These are phyloP conservation scores for Stenotaenia linearis DNA, from an alignment of 2,888 invertebrate genomes.

Conservation along the genomic window DNA sequence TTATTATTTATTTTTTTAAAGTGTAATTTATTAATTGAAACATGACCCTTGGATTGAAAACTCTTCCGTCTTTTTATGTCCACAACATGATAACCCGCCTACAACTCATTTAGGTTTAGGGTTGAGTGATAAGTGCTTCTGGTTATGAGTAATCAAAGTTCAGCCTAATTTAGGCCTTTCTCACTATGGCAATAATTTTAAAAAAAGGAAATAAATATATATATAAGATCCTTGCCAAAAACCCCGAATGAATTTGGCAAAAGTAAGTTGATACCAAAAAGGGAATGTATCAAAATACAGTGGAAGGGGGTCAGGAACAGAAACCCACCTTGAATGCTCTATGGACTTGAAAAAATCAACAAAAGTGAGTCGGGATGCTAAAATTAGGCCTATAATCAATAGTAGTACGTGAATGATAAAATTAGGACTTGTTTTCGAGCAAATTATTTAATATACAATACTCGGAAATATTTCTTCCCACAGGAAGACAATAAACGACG, in stretches of 20 bases:
- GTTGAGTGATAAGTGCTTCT: neutral
- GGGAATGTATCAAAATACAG: slow-evolving; percentile 2
- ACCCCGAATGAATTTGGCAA: neutral
- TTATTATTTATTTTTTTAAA: neutral
- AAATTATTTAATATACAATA: too few relatives aligned
- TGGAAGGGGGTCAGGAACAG: neutral
- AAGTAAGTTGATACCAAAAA: neutral
- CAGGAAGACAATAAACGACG: too few relatives aligned
- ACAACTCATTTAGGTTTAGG: neutral
- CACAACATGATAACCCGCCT: neutral
- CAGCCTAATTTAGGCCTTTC: too few relatives aligned
- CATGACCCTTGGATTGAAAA: neutral
- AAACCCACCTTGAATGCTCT: neutral
- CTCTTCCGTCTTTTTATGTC: neutral
- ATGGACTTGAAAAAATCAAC: neutral
- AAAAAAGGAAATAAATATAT: neutral
- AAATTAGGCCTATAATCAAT: neutral
- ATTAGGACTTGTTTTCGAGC: too few relatives aligned
- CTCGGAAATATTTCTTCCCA: too few relatives aligned
- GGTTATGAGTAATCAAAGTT: neutral
- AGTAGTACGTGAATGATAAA: too few relatives aligned
- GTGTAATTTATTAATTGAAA: neutral
- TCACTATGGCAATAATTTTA: too few relatives aligned
- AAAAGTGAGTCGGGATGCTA: neutral
- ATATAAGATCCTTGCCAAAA: neutral